Evolutionary conservation across 2,113 vertebrate species (phyloP).

Genomic region (Sylvia atricapilla): DNA sequence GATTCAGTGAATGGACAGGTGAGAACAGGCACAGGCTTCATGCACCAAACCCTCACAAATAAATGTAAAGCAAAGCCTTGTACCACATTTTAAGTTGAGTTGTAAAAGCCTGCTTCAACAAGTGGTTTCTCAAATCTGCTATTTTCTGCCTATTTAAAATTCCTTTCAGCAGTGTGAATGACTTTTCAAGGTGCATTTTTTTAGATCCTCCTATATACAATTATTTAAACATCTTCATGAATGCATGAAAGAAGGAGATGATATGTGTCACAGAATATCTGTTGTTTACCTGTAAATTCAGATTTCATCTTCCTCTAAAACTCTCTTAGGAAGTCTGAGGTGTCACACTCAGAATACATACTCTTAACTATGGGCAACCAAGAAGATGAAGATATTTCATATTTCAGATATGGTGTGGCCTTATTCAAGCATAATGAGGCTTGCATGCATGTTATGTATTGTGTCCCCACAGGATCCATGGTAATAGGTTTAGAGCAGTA

Average conservation of each 20-base stretch:
- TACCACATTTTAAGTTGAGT: neutral
- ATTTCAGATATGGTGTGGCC: no score
- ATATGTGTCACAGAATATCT: rapidly evolving
- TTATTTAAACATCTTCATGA: neutral
- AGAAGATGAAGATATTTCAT: neutral
- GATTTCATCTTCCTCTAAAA: neutral
- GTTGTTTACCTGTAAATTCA: neutral
- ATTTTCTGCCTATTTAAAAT: neutral
- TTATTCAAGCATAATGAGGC: neutral
- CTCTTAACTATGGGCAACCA: neutral
- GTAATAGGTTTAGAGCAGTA: neutral
- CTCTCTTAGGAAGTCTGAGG: neutral
- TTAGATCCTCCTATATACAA: neutral
- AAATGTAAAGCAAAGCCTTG: neutral
- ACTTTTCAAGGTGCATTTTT: neutral
- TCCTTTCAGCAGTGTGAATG: neutral
- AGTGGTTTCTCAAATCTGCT: neutral
- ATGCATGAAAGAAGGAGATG: neutral
- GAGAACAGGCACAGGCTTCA: neutral
- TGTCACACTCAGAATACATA: rapidly evolving
- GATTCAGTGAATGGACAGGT: neutral
- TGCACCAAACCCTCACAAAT: neutral
- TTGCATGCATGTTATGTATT: neutral
- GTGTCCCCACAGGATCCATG: neutral
- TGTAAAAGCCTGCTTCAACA: neutral